Conservation (phyloP, 2,113 vertebrate species). For the Syrrhaptes paradoxus region DNA sequence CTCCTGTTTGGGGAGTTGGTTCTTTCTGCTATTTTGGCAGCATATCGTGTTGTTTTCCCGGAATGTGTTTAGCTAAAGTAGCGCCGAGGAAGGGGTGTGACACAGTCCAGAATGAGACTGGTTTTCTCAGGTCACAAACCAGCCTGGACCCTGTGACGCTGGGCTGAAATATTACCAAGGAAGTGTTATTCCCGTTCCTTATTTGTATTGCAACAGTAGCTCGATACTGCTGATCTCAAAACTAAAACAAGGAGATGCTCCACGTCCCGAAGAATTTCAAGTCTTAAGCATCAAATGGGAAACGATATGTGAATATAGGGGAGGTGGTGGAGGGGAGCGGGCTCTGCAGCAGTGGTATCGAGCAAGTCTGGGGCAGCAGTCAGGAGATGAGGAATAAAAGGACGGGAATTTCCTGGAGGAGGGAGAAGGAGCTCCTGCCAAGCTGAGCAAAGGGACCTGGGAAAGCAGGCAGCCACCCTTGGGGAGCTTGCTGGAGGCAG, state of each 20-base stretch:
- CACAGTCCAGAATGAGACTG: background rate
- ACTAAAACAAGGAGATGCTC: background rate
- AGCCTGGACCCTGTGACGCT: background rate
- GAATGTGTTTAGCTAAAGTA: background rate
- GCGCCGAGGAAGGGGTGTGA: background rate
- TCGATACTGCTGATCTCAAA: background rate
- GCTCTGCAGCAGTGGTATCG: background rate
- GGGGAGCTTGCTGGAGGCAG: background rate
- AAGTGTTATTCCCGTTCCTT: background rate
- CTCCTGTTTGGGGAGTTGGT: constrained; percentile 36
- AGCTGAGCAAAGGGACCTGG: background rate
- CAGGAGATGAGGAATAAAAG: background rate
- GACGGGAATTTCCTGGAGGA: background rate
- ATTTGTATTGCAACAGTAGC: background rate
- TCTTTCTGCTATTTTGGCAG: constrained; percentile 60
- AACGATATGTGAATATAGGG: rapidly evolving
- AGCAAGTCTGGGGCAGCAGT: background rate
- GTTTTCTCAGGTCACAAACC: constrained; percentile 54
- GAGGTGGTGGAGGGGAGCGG: background rate
- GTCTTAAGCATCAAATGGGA: background rate
- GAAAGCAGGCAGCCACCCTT: background rate
- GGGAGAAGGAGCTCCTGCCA: background rate
- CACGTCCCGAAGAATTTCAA: background rate
- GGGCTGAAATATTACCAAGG: background rate
- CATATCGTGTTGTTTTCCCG: constrained; percentile 29